Percentiles rank a stretch among this genome's conserved stretches.
phyloP scores from a whole-genome alignment of 2,113 vertebrate species.

The Tyrannus savana region DNA sequence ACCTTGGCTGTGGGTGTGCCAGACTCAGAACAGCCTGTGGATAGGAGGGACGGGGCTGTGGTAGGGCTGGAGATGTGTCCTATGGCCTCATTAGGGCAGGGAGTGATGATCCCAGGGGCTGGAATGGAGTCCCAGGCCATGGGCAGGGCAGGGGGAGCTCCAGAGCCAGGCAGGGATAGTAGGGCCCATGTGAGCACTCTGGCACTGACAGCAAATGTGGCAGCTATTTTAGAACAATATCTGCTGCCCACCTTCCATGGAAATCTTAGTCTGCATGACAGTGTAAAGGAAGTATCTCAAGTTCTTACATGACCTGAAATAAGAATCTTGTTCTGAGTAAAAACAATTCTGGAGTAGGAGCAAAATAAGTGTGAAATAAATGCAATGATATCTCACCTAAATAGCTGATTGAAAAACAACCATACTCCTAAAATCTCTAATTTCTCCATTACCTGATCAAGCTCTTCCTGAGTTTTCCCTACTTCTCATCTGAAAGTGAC shows the following conservation, averaged over 20 bases:
- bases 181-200: fast-evolving
- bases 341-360: fast-evolving
- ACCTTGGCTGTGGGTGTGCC: fast-evolving
- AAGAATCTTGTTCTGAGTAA: neutral
- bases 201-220: fast-evolving
- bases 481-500: neutral
- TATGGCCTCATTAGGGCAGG: fast-evolving
- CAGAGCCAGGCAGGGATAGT: fast-evolving
- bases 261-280: neutral
- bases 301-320: neutral
- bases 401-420: neutral
- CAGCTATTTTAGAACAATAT: neutral
- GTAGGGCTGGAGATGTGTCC: fast-evolving
- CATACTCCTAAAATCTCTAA: neutral
- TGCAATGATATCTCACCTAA: neutral
- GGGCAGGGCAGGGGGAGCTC: fast-evolving
- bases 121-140: fast-evolving
- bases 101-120: fast-evolving
- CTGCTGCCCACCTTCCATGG: fast-evolving
- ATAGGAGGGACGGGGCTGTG: neutral
- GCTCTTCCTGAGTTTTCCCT: neutral
- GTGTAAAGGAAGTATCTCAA: neutral
- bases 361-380: neutral
- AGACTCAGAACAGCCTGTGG: too few relatives aligned
- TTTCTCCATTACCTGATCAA: neutral